Base-by-base conservation (phyloP, 2,113 vertebrate species). In the Lipophrys pholis region DNA sequence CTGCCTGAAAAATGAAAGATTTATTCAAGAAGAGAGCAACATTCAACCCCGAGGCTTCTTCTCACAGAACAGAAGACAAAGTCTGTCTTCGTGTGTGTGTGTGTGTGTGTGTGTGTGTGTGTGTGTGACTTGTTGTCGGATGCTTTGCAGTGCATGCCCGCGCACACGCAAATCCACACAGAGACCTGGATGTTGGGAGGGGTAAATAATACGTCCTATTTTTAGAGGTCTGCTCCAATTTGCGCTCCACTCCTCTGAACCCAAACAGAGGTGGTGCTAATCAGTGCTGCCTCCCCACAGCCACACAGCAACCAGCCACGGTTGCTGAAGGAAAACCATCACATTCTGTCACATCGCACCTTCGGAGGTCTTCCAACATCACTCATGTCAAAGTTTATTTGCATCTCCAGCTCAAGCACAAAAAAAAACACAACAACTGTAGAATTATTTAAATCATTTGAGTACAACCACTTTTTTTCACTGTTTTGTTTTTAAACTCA, bases 171-270 rank as follows among this genome's bases (percentile, higher is more conserved):
- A 61, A 72, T 58, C 60, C 6, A 38, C 54, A 81, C 70, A 80
- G 52, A 75, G 74, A 83, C 77, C 80, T 79, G 65, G 61, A 79
- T 84, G 71, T 78, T 54, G 67, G 68, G 17, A 69, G 72, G 68
- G 66, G 49, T 76, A 77, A 78, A 80, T 85, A 85, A 85, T 76
- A 53, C 1, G 5, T 63, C 45, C 80, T 89, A 89, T 85, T 83
- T 89, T 83, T 89, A 82, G 85, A 77, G 69, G 57, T 71, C 69
- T 78, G 85, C 77, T 87, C 78, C 83, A 87, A 75, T 89, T 89
- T 87, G 64, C 61, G 66, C 73, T 83, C 42, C 59, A 17, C 72
- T 80, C 59, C 58, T 71, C 43, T 76, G 76, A 82, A 85, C 73
- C 78, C 73, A 78, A 84, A 82, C 79, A 80, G 50, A 81, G 72